Conservation (phyloP, 2,113 vertebrate species). For the Spea bombifrons region DNA sequence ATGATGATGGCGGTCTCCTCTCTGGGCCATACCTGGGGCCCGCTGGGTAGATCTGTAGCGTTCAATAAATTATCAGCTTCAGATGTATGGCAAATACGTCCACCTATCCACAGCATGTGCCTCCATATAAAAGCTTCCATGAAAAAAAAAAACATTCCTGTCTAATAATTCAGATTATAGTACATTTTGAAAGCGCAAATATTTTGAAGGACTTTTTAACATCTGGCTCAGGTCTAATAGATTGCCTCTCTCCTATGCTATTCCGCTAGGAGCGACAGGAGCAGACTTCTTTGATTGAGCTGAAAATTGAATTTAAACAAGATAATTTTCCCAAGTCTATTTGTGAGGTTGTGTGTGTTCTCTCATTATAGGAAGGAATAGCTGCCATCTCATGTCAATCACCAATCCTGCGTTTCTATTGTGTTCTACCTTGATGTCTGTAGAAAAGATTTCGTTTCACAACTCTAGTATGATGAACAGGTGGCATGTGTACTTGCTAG, state of each 20-base stretch:
- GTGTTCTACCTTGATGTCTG: too few relatives aligned
- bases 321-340: background rate
- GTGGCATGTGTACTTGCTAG: too few relatives aligned
- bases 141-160: background rate
- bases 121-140: too few relatives aligned
- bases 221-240: background rate
- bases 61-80: too few relatives aligned
- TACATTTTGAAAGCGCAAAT: background rate
- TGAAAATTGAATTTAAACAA: constrained; percentile 15
- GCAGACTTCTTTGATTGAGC: constrained; percentile 7
- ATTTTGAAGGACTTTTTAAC: constrained; percentile 3
- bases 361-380: constrained; percentile 1
- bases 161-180: background rate
- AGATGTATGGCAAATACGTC: too few relatives aligned
- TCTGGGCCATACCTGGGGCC: too few relatives aligned
- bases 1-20: too few relatives aligned
- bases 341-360: background rate
- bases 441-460: too few relatives aligned
- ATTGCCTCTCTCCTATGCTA: background rate
- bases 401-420: background rate
- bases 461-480: too few relatives aligned
- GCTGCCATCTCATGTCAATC: background rate
- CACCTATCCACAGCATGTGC: too few relatives aligned
- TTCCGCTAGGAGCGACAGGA: background rate
- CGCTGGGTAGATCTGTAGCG: too few relatives aligned